A percentile compares a stretch with the other conserved stretches of the same genome.
Conservation (phyloP, 2,113 vertebrate species). For the Oreochromis niloticus region DNA sequence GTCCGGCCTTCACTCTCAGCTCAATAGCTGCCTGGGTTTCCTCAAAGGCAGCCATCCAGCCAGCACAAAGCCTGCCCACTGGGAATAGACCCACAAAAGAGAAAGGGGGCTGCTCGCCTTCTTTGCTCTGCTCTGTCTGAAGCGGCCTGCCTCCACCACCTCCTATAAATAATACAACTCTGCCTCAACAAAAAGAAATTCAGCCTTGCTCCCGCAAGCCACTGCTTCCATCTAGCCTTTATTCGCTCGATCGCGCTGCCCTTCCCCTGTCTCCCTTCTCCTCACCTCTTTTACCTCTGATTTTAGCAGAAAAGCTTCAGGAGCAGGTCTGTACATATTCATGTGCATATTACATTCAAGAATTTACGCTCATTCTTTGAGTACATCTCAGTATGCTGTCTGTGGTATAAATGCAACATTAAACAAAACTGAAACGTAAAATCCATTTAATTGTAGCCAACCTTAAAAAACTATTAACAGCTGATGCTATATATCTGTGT, state of each 20-base stretch:
- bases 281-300: not conserved
- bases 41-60: constrained; percentile 62
- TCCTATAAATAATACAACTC: constrained; percentile 68
- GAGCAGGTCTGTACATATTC: not conserved
- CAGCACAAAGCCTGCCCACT: constrained; percentile 66
- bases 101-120: constrained; percentile 40
- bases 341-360: not conserved
- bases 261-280: not conserved
- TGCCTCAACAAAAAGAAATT: constrained; percentile 47
- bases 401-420: not conserved
- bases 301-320: not conserved
- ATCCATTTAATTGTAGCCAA: not conserved
- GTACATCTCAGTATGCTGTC: not conserved
- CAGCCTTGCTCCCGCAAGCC: constrained; percentile 18
- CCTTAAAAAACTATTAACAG: fast-evolving
- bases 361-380: not conserved
- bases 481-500: not conserved
- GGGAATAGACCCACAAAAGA: constrained; percentile 66
- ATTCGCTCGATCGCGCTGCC: not conserved
- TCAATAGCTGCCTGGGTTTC: constrained; percentile 53
- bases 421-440: not conserved
- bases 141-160: constrained; percentile 56
- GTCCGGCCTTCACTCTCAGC: constrained; percentile 44
- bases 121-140: constrained; percentile 47
- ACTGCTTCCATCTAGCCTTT: constrained; percentile 17